These are phyloP conservation scores for Anguilla anguilla DNA, from an alignment of 2,797 vertebrate genomes.

Conservation along the genomic window DNA sequence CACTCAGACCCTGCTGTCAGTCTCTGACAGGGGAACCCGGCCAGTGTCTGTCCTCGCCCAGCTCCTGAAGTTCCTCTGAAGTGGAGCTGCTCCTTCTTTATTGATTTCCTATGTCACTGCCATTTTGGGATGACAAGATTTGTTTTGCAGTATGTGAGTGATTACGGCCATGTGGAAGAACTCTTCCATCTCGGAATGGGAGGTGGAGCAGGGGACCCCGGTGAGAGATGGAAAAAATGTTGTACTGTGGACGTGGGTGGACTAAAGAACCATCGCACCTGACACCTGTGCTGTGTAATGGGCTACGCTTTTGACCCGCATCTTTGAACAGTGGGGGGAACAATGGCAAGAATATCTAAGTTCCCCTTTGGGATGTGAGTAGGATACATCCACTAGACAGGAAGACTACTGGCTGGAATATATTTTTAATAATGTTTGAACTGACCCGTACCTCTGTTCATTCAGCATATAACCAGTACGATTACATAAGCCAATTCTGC, in stretches of 20 bases:
- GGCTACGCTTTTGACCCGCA: background rate
- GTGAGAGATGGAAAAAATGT: background rate
- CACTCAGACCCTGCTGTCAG: conserved; percentile 8
- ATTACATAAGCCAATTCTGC: too few species aligned
- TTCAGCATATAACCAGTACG: too few species aligned
- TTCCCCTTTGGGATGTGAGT: background rate
- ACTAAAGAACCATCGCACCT: background rate
- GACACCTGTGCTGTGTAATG: background rate
- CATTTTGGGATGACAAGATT: conserved; percentile 52
- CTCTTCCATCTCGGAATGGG: conserved; percentile 32
- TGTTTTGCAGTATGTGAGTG: conserved; percentile 53
- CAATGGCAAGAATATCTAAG: background rate
- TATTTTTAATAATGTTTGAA: too few species aligned
- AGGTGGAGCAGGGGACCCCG: background rate
- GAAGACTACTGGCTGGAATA: too few species aligned
- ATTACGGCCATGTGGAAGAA: conserved; percentile 43
- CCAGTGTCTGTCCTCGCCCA: conserved; percentile 40
- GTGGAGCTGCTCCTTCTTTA: conserved; percentile 40
- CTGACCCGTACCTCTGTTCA: too few species aligned
- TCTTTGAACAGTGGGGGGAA: background rate
- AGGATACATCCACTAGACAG: too few species aligned
- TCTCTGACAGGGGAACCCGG: conserved; percentile 28
- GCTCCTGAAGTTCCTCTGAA: conserved; percentile 49
- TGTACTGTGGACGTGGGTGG: background rate
- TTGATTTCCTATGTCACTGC: conserved; percentile 58